Evolutionary conservation across 1,140 invertebrate species (phyloP).

Genomic region (Armadillidium nasatum): DNA sequence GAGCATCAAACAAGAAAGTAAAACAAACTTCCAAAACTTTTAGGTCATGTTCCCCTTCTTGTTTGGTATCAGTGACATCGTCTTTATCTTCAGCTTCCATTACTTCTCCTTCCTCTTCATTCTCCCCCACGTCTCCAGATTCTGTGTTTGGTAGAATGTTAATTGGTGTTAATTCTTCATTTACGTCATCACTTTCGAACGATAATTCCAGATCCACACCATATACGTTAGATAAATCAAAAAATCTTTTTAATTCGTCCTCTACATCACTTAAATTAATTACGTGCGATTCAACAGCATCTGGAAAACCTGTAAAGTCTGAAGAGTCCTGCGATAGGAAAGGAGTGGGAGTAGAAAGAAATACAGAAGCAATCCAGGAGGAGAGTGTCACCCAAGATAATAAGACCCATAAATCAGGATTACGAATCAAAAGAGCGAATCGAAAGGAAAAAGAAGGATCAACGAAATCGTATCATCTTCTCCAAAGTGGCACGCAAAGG

Average conservation of each 20-base stretch:
- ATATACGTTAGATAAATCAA: background rate
- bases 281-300: background rate
- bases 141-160: background rate
- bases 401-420: background rate
- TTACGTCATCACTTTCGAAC: background rate
- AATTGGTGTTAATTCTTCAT: background rate
- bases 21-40: background rate
- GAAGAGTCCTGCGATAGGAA: no score
- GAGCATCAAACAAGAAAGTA: background rate
- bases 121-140: background rate
- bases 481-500: background rate
- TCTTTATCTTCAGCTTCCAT: background rate
- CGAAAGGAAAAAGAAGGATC: slow-evolving; percentile 1
- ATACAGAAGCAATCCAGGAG: background rate
- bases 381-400: slow-evolving; percentile 7
- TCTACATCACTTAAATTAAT: background rate
- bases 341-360: background rate
- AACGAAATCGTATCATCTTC: background rate
- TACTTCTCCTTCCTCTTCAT: background rate
- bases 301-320: background rate
- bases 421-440: slow-evolving; percentile 10
- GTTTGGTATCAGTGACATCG: background rate
- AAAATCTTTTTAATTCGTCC: background rate
- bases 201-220: background rate
- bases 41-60: background rate